These are phyloP conservation scores for Hypselothyrea guttata DNA, from an alignment of 2,888 invertebrate species.

Conservation along the genomic window DNA sequence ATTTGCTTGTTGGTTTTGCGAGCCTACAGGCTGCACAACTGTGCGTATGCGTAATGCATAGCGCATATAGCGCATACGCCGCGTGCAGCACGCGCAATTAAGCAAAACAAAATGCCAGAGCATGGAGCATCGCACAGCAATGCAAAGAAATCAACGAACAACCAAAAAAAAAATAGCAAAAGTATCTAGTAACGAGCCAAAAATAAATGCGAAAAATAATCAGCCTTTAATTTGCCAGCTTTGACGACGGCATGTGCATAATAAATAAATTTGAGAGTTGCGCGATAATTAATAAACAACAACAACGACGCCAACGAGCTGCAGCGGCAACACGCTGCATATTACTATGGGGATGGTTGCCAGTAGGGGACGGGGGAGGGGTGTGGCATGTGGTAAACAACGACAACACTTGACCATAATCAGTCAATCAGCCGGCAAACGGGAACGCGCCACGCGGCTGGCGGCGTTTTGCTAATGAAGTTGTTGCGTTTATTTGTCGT, in stretches of 20 bases:
- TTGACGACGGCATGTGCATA: slow-evolving; percentile 58
- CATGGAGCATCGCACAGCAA: slow-evolving; percentile 47
- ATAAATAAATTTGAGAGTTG: slow-evolving; percentile 59
- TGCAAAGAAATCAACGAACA: too few species aligned
- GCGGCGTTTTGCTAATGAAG: slow-evolving; percentile 58
- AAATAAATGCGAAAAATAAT: slow-evolving; percentile 22
- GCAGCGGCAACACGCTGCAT: slow-evolving; percentile 6
- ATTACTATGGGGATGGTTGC: not conserved
- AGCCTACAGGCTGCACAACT: slow-evolving; percentile 34
- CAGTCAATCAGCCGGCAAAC: slow-evolving; percentile 68
- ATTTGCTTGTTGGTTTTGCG: slow-evolving; percentile 63
- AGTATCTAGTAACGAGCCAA: slow-evolving; percentile 24
- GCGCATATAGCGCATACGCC: slow-evolving; percentile 63
- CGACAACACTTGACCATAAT: slow-evolving; percentile 72
- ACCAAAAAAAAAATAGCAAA: slow-evolving; percentile 12
- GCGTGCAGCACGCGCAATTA: slow-evolving; percentile 71
- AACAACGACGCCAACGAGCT: slow-evolving; percentile 25
- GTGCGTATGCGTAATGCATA: slow-evolving; percentile 64
- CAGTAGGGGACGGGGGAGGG: not conserved
- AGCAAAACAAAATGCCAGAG: slow-evolving; percentile 64
- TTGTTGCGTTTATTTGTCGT: slow-evolving; percentile 69
- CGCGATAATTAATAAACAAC: slow-evolving; percentile 60
- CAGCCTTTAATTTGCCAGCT: slow-evolving; percentile 33
- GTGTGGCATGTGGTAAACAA: not conserved
- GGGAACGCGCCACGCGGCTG: slow-evolving; percentile 44